Base-by-base conservation (phyloP, 1,140 invertebrate species). In the Eurosta solidaginis region DNA sequence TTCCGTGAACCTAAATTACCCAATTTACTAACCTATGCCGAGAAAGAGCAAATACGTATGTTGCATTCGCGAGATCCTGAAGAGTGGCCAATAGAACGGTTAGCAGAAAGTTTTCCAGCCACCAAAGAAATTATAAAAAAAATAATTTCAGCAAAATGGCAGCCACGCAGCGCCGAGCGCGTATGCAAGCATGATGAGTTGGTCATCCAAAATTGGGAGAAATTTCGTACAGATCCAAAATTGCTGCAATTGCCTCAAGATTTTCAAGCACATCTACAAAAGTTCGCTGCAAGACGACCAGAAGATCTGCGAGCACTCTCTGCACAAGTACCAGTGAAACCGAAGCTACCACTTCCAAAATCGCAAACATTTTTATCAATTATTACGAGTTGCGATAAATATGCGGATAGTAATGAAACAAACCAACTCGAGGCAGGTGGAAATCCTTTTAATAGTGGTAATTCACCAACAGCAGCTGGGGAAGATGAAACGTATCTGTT, bases 31-130 rank as follows among this genome's bases (percentile, higher is more conserved):
- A 95, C 94, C 1, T 96, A 92, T 90, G 90, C 91, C 79, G 95
- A 96, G 84, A 96, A 94, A 84, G 91, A 96, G 87, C 92, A 96
- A 87, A 96, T 97, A 63, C 88, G 91, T 63, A 90, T 91, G 80
- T 88, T 97, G 2, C 90, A 94, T 82, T 80, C 88, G 25, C 88
- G 89, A 17, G 89, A 95, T 88, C 92, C 94, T 12, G 88, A 92
- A 42, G 91, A 93, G 82, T 97, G 95, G 94, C 93, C 91, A 3
- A 82, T 91, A 3, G 91, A 94, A 78, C 91, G 84, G 79, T 88
- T 97, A 22, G 90, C 94, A 6, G 91, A 95, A 83, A 93, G 93
- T 84, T 97, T 96, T 90, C 95, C 95, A 49, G 91, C 93, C 20
- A 90, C 92, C 33, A 90, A 92, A 5, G 89, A 90, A 14, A 88